These are phyloP conservation scores for Minunthozetes semirufus DNA, from an alignment of 2,888 invertebrate species.

Conservation along the genomic window DNA sequence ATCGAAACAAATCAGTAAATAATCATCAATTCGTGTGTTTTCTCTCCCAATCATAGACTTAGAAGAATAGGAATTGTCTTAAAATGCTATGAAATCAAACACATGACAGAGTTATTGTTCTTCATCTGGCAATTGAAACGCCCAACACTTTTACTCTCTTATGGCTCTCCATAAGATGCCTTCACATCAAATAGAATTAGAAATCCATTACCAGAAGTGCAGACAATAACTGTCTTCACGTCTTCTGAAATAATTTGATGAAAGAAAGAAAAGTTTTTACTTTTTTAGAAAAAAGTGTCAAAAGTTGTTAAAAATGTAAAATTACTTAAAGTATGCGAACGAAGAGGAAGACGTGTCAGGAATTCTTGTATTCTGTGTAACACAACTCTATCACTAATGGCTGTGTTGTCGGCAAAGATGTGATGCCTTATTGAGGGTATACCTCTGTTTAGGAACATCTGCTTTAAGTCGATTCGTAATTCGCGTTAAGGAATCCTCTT, in stretches of 20 bases:
- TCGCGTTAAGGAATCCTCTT: neutral
- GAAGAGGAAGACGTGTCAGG: neutral
- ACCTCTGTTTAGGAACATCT: neutral
- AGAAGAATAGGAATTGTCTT: neutral
- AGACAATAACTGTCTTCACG: neutral
- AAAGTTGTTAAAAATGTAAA: constrained; percentile 11
- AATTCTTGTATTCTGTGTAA: neutral
- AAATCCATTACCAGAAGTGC: constrained; percentile 6
- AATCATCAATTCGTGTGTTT: constrained; percentile 22
- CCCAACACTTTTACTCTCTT: neutral
- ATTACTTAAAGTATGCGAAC: constrained; percentile 1
- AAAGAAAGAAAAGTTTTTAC: neutral
- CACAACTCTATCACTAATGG: neutral
- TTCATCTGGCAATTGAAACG: constrained; percentile 1
- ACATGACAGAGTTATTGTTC: neutral
- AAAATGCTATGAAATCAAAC: neutral
- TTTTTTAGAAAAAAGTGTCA: neutral
- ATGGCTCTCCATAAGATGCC: neutral
- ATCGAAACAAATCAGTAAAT: constrained; percentile 6
- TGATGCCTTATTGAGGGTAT: neutral
- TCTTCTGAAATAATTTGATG: neutral
- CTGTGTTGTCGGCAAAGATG: constrained; percentile 6
- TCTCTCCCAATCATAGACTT: neutral
- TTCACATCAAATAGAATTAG: neutral
- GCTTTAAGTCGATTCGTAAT: neutral